A percentile compares a stretch with the other conserved stretches of the same genome.
phyloP scores from a whole-genome alignment of 2,113 vertebrate genomes.

The Rissa tridactyla region DNA sequence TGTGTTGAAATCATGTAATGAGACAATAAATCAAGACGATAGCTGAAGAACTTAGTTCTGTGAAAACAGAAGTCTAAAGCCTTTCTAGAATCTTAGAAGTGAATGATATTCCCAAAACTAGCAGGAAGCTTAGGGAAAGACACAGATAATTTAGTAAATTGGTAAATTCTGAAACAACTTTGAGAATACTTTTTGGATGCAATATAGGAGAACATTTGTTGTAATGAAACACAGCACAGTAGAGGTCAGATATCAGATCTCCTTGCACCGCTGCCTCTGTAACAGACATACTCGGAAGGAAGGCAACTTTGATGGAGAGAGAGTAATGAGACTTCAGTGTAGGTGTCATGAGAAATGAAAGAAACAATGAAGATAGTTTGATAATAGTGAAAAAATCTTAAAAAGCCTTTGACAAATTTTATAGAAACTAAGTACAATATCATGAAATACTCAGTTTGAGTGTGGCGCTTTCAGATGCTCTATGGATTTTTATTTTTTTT shows the following conservation, averaged over 20 bases:
- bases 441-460: not conserved
- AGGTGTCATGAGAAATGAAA: not conserved
- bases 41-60: not conserved
- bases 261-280: not conserved
- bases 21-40: not conserved
- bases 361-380: not conserved
- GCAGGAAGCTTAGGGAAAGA: not conserved
- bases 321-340: not conserved
- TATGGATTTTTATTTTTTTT: not conserved
- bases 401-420: not conserved
- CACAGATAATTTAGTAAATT: not conserved
- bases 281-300: not conserved
- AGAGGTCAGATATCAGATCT: not conserved
- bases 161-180: not conserved
- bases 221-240: not conserved
- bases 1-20: not conserved
- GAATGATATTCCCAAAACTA: not conserved
- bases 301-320: not conserved
- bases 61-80: not conserved
- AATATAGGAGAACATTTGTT: not conserved
- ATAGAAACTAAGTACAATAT: not conserved
- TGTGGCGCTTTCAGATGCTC: not conserved
- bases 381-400: not conserved
- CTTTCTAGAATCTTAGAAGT: not conserved
- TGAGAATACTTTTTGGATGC: not conserved